phyloP scores from a whole-genome alignment of 2,797 vertebrate species.

The Mormyrus hasselquistii region DNA sequence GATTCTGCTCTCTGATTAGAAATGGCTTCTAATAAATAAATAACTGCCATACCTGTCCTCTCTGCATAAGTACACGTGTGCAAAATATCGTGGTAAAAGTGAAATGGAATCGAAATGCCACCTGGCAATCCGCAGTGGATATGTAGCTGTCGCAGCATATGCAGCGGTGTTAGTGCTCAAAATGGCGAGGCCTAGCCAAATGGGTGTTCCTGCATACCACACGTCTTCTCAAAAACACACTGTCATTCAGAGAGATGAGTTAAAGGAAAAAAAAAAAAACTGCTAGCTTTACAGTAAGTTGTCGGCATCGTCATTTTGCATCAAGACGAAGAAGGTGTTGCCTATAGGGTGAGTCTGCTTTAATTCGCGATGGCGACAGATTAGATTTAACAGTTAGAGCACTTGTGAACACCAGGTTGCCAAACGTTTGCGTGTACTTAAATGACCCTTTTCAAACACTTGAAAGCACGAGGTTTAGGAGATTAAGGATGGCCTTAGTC shows the following conservation, averaged over 20 bases:
- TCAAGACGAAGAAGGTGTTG: neutral
- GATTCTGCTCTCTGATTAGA: slow-evolving; percentile 61
- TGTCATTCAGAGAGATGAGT: neutral
- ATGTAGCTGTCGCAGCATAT: slow-evolving; percentile 32
- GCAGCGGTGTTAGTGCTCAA: neutral
- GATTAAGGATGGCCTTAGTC: neutral
- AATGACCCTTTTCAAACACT: neutral
- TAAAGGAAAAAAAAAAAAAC: neutral
- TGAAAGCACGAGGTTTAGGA: neutral
- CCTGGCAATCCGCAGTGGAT: slow-evolving; percentile 56
- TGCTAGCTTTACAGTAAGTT: neutral
- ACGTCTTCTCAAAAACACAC: neutral
- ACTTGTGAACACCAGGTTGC: neutral
- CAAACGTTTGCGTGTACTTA: neutral
- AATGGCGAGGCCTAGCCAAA: neutral
- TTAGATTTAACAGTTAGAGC: neutral
- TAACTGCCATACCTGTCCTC: slow-evolving; percentile 61
- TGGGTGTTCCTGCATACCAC: neutral
- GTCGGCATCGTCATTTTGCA: neutral
- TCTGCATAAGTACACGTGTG: slow-evolving; percentile 39
- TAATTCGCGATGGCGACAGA: neutral
- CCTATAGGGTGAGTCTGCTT: neutral
- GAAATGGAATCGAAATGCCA: slow-evolving; percentile 45
- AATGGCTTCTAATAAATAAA: slow-evolving; percentile 60
- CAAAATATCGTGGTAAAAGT: slow-evolving; percentile 50